Conservation (phyloP, 2,113 vertebrate species). For the Pelusios castaneus region DNA sequence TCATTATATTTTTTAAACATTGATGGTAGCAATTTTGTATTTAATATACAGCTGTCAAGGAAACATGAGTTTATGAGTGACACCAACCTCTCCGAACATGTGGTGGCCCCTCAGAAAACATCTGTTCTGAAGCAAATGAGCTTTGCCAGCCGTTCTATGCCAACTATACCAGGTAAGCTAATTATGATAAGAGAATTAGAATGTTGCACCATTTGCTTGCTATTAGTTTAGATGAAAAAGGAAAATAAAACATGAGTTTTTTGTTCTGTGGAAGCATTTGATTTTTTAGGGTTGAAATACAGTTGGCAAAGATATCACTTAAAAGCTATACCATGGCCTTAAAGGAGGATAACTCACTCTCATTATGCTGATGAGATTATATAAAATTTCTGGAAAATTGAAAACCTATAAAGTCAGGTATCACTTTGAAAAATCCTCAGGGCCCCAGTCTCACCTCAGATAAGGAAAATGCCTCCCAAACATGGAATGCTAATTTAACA, state of each 20-base stretch:
- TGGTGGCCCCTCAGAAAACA: constrained; percentile 64
- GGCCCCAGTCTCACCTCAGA: not conserved
- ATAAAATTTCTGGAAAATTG: not conserved
- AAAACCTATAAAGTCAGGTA: not conserved
- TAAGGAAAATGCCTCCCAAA: not conserved
- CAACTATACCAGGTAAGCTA: constrained; percentile 89
- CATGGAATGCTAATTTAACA: not conserved
- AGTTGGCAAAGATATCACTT: not conserved
- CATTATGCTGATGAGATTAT: not conserved
- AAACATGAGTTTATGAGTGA: constrained; percentile 97
- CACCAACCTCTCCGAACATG: constrained; percentile 91
- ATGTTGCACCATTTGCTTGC: not conserved
- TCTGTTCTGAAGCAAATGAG: constrained; percentile 84
- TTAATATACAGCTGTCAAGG: constrained; percentile 87
- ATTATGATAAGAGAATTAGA: not conserved
- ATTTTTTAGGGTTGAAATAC: not conserved
- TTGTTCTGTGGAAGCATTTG: not conserved
- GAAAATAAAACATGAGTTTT: not conserved
- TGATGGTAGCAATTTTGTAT: not conserved
- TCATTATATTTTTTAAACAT: not conserved
- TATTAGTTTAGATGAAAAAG: not conserved
- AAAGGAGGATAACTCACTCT: not conserved
- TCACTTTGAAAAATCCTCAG: not conserved
- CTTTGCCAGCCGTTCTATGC: constrained; percentile 90
- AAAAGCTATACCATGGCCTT: not conserved